Base-by-base conservation (phyloP, 2,113 vertebrate genomes). In the Polypterus senegalus region DNA sequence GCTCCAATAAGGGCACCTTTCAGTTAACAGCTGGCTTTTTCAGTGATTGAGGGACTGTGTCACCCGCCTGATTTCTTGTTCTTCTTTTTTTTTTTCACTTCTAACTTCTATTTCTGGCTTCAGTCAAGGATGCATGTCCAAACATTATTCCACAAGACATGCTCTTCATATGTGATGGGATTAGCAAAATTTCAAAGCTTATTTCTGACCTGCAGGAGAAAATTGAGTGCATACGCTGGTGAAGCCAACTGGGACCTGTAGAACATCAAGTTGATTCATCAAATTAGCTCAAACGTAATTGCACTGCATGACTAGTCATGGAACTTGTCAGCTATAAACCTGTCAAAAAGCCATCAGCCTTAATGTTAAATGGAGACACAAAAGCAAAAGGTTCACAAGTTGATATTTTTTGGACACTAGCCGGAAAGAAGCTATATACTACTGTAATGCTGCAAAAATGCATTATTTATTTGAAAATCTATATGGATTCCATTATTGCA, bases 201-300 rank as follows among this genome's bases (percentile, higher is more conserved):
- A 82, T 68, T 79, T 82, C 80, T 92, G 87, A 93, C 88, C 87
- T 85, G 82, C 75, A 73, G 78, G 65, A 70, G 80, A 86, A 88
- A 86, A 86, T 72, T 84, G 83, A 82, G 86, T 80, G 77, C 81
- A 78, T 77, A 76, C 80, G 79, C 77, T 82, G 72, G 66, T 67
- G 71, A 83, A 89, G 89, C 84, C 89, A 86, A 78, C 62, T 59
- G 85, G 85, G 85, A 83, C 81, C 27, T 73, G 74, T 67, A 72
- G 84, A 88, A 90, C 88, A 89, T 89, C 81, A 84, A 88, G 89
- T 91, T 89, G 90, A 92, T 92, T 93, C 91, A 90, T 94, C 93
- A 92, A 91, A 94, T 94, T 89, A 94, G 83, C 80, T 83, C 83
- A 79, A 71, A 82, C 83, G 79, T 92, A 90, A 92, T 89, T 88